Percentiles rank a stretch among this genome's conserved stretches.
These are phyloP conservation scores for Teinopalpus imperialis DNA, from an alignment of 2,888 invertebrate species.

Conservation along the genomic window DNA sequence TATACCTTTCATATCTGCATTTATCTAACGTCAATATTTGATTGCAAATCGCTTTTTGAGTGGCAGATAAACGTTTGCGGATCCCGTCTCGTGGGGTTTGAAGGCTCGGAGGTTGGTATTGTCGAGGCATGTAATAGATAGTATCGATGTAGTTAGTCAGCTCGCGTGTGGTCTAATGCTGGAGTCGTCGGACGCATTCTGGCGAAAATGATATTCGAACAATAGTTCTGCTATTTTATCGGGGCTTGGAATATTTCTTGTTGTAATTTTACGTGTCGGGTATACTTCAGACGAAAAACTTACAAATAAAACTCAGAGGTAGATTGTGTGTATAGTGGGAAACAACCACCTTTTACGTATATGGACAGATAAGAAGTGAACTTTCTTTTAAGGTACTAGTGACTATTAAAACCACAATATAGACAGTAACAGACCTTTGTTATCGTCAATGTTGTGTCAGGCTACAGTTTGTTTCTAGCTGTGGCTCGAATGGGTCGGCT, in stretches of 20 bases:
- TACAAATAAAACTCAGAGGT: too few relatives aligned
- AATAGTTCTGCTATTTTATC: constrained; percentile 1
- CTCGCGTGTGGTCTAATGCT: constrained; percentile 56
- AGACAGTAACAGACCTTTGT: too few relatives aligned
- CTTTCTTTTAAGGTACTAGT: too few relatives aligned
- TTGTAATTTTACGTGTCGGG: too few relatives aligned
- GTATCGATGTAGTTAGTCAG: constrained; percentile 54
- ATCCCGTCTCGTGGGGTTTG: constrained; percentile 44
- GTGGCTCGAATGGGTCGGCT: too few relatives aligned
- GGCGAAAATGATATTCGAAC: constrained; percentile 3
- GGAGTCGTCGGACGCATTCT: background rate
- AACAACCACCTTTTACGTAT: too few relatives aligned
- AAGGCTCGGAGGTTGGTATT: constrained; percentile 42
- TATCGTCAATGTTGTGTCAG: too few relatives aligned
- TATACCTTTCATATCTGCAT: constrained; percentile 35
- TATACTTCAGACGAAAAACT: too few relatives aligned
- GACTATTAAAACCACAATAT: too few relatives aligned
- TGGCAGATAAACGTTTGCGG: constrained; percentile 28
- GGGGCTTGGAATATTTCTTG: background rate
- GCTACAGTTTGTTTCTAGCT: too few relatives aligned
- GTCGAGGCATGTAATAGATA: constrained; percentile 55
- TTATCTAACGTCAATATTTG: constrained; percentile 25
- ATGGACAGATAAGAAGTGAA: too few relatives aligned
- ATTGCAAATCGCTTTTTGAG: constrained; percentile 27
- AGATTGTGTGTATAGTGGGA: too few relatives aligned